Evolutionary conservation across 92 coral and sea anemone genomes (phyloP), one percentile per base, ranked within the genome.

Genomic region (Pocillopora meandrina): DNA sequence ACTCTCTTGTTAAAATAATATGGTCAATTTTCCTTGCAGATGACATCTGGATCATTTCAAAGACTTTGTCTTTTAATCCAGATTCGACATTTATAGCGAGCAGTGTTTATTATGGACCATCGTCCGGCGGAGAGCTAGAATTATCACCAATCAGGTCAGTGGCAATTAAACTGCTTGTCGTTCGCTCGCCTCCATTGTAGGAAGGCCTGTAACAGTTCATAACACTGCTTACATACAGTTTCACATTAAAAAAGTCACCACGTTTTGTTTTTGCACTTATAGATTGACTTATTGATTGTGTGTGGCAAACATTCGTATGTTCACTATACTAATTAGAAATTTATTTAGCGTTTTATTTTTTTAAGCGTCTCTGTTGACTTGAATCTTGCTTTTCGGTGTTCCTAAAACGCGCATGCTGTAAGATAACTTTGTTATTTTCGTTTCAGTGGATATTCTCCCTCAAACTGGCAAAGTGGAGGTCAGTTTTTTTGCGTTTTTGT

Each of bases 401-500:
- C 52, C 8, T 42, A 1, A 42, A 42, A 42, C 31, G 31, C 31
- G 31, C 31, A 26, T 42, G 52, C 52, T 42, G 52, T 7, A 42
- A 42, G 36, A 33, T 34, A 35, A 70, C 1, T 72, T 19, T 56
- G 6, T 63, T 75, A 31, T 82, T 42, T 67, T 61, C 4, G 49
- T 74, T 67, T 16, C 82, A 96, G 99, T 65, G 92, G 99, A 36
- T 96, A 92, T 79, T 92, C 95, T 2, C 96, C 96, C n/a, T 96
- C 99, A 10, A 96, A 96, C 86, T 96, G 99, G 99, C 92, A 87
- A 70, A 94, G 98, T 75, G 99, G 98, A 85, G 99, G 98, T 96
- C 18, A 19, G 76, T 26, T 42, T 42, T 42, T 42, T 42, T 42
- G 52, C 8, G 52, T 1, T 3, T 42, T 42, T 42, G 7, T 42